Conservation (phyloP, 2,797 vertebrate genomes). For the Chiroxiphia lanceolata region DNA sequence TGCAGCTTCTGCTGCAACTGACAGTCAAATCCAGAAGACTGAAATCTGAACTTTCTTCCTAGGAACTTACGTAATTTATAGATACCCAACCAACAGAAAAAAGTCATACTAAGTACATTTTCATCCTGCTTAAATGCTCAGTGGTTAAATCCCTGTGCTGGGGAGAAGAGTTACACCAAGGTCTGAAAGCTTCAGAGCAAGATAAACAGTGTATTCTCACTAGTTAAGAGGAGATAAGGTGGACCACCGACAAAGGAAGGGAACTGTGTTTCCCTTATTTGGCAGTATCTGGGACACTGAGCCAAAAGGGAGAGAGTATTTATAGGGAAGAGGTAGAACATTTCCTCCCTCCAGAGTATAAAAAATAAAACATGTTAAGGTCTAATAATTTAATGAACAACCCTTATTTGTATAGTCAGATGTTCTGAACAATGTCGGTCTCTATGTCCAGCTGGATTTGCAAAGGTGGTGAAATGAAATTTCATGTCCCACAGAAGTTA, state of each 20-base stretch:
- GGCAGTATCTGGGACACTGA: background rate
- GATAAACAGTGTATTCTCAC: constrained; percentile 61
- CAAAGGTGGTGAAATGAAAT: background rate
- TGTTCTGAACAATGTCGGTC: background rate
- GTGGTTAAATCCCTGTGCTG: constrained; percentile 39
- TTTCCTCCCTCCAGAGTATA: background rate
- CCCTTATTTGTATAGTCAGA: background rate
- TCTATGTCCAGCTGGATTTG: constrained; percentile 17
- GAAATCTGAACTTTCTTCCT: constrained; percentile 29
- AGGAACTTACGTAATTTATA: constrained; percentile 25
- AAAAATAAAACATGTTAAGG: background rate
- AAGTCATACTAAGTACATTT: background rate
- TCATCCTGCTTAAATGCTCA: constrained; percentile 4
- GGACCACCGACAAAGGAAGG: constrained; percentile 30
- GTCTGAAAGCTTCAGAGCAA: constrained; percentile 58
- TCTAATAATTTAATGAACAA: background rate
- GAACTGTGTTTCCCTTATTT: constrained; percentile 19
- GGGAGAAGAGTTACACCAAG: constrained; percentile 43
- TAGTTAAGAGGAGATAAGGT: constrained; percentile 58
- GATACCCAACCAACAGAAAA: background rate
- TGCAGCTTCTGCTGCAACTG: constrained; percentile 42
- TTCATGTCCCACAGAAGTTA: background rate
- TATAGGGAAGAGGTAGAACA: constrained; percentile 30
- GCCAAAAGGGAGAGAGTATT: constrained; percentile 14
- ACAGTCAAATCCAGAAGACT: background rate